phyloP scores from a whole-genome alignment of 2,888 invertebrate species.

The Eudemis profundana region DNA sequence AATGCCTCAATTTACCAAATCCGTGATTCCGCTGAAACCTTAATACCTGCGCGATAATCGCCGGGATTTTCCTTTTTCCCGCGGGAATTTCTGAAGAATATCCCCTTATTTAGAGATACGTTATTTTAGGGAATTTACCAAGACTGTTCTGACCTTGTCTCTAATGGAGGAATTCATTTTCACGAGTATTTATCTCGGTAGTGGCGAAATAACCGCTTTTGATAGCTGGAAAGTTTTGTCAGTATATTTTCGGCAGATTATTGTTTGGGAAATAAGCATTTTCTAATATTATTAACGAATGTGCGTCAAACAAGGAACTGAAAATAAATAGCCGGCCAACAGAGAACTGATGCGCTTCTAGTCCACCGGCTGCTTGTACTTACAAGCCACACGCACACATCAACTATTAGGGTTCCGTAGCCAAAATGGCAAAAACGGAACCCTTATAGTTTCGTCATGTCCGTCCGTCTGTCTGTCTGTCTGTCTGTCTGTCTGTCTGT shows the following conservation, averaged over 20 bases:
- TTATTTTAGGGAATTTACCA: conserved; percentile 26
- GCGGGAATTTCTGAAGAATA: conserved; percentile 27
- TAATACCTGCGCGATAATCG: conserved; percentile 45
- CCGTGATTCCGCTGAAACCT: conserved; percentile 41
- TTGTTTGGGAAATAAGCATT: too few relatives aligned
- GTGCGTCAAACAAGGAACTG: too few relatives aligned
- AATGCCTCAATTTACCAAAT: conserved; percentile 44
- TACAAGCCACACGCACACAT: too few relatives aligned
- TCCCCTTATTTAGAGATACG: conserved; percentile 38
- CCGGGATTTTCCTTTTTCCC: conserved; percentile 33
- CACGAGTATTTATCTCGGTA: background rate
- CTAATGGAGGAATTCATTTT: conserved; percentile 16
- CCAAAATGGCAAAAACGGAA: too few relatives aligned
- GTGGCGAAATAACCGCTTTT: background rate
- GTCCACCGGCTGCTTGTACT: too few relatives aligned
- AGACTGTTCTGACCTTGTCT: conserved; percentile 25
- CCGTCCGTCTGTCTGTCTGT: too few relatives aligned
- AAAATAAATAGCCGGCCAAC: too few relatives aligned
- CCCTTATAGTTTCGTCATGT: too few relatives aligned
- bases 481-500: too few relatives aligned
- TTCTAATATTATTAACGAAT: too few relatives aligned
- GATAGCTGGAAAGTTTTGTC: background rate
- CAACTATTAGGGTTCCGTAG: too few relatives aligned
- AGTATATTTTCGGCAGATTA: background rate
- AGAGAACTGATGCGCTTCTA: too few relatives aligned